Conservation (phyloP, 2,113 vertebrate genomes). For the Ploceus nigricollis region DNA sequence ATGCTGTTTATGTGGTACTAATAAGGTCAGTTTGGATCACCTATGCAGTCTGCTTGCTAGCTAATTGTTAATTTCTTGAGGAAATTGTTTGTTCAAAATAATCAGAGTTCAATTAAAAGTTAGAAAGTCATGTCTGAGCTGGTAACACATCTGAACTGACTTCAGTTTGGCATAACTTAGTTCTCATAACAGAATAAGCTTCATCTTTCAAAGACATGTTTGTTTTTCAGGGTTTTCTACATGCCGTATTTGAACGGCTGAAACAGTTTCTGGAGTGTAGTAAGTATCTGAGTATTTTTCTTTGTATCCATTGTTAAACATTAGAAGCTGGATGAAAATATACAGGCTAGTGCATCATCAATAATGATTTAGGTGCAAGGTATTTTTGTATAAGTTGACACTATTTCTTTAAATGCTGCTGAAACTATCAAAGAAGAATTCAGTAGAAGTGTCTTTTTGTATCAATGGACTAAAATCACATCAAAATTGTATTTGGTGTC, state of each 20-base stretch:
- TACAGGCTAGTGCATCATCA: neutral
- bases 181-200: neutral
- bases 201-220: neutral
- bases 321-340: neutral
- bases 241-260: slow-evolving; percentile 89
- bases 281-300: slow-evolving; percentile 75
- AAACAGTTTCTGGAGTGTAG: slow-evolving; percentile 94
- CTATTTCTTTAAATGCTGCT: neutral
- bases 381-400: neutral
- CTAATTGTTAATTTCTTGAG: neutral
- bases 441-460: neutral
- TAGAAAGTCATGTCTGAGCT: neutral
- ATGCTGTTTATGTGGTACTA: neutral
- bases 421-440: neutral
- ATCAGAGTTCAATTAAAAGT: neutral
- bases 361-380: neutral
- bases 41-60: neutral
- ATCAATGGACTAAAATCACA: neutral
- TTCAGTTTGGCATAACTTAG: neutral
- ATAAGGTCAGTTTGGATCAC: neutral
- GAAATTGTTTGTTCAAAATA: neutral
- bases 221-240: slow-evolving; percentile 85
- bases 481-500: neutral
- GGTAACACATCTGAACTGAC: neutral
- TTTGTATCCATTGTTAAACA: neutral